Evolutionary conservation across 2,113 vertebrate genomes (phyloP), one percentile per base, ranked within the genome.

Genomic region (Gorsachius goisagi): DNA sequence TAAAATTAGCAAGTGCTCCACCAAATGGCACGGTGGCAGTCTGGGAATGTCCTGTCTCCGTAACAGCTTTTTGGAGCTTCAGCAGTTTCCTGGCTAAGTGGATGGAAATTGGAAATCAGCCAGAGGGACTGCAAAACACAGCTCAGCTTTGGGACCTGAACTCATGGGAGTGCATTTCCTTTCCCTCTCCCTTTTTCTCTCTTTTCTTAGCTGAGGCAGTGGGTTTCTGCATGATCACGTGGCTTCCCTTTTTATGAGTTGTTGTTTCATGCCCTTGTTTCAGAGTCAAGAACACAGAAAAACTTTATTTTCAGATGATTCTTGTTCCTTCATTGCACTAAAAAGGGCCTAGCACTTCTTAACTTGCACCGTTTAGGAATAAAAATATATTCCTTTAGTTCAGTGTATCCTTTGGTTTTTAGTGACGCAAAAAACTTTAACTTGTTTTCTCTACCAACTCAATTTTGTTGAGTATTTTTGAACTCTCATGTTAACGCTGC

Each of bases 61-160:
- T 96, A 94, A 97, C 97, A 96, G 95, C 95, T 98, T 98, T 97
- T 96, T 98, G 98, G 98, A 98, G 97, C 91, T 96, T 97, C 69
- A 95, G 72, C 96, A 64, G 60, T 89, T 97, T 98, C 98, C 98
- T 98, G 98, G 98, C 97, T 97, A 90, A 97, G 94, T 93, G 94
- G 97, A 97, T 98, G 98, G 98, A 99, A 98, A 98, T 94, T 94
- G 98, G 98, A 98, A 88, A 78, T 55, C n/a, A 76, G 97, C 98
- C 98, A 99, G 85, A 97, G 96, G 97, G 97, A 98, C 98, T 98
- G 98, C 97, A 98, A 95, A 97, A 93, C 84, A 84, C 72, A 95
- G 93, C 93, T 71, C 79, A 82, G 14, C 82, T 92, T 80, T 64
- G 74, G 47, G 77, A 79, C 69, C 81, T 92, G 73, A 85, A 87